Evolutionary conservation across 2,888 invertebrate genomes (phyloP), one percentile per base, ranked within the genome.

Genomic region (Trichopoda pennipes): DNA sequence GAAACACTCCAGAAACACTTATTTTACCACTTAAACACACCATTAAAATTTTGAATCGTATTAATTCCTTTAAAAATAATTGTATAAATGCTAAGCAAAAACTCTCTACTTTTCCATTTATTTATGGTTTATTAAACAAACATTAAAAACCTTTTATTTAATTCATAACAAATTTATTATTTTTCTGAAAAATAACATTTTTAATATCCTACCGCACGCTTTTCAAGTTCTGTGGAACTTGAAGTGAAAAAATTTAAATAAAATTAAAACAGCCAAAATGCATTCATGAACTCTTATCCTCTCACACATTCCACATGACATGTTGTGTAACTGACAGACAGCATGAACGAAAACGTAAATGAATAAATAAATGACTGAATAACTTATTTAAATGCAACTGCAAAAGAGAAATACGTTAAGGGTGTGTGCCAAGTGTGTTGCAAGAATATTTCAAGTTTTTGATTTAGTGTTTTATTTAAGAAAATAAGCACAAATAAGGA

Each of bases 361-460:
- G 55, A 55, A 51, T 51, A 38, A 73, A 61, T 28, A 28, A 38
- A 42, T 73, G 51, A 63, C 42, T 42, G 53, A 72, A 44, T 66
- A 53, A 74, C 56, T 74, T 28, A 49, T 68, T 74, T 56, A 63
- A 68, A 80, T 58, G 32, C 38, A 55, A 63, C 14, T 68, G 61
- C 16, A 63, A 44, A 60, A 23, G 32, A 58, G 32, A 70, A 56
- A 38, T 55, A n/a, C 23, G 42, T 61, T 61, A 58, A 53, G 38
- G 4, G 23, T 17, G n/a, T 10, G 32, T 28, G 14, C 21, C 14
- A 56, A 38, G n/a, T 51, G 19, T 42, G 16, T 19, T 14, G 47
- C 42, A 42, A 16, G 6, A 47, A 17, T 8, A 17, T 17, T 17
- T 49, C 1, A 47, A 23, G 19, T 53, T 56, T 73, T 53, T 53